phyloP scores from a whole-genome alignment of 1,140 invertebrate species.

The Drosophila nigrodunni region DNA sequence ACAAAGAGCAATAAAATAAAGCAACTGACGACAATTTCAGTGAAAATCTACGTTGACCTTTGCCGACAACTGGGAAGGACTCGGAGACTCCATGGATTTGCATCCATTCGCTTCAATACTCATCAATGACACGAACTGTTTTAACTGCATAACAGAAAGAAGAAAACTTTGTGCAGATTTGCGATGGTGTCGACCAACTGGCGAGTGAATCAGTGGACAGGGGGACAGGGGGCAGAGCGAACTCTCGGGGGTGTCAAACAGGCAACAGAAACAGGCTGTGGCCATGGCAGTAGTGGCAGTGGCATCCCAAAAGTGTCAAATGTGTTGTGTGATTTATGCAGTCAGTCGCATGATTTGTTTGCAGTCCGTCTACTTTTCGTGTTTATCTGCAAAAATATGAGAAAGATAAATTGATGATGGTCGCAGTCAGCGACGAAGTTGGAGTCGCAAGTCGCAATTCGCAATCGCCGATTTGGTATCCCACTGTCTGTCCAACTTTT shows the following conservation, averaged over 20 bases:
- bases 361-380: conserved; percentile 81
- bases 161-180: conserved; percentile 55
- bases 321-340: conserved; percentile 82
- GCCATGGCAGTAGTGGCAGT: conserved; percentile 66
- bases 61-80: conserved; percentile 24
- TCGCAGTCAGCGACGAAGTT: conserved; percentile 8
- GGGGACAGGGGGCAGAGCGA: background rate
- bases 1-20: conserved; percentile 23
- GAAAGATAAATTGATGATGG: conserved; percentile 78
- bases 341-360: conserved; percentile 83
- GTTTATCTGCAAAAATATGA: conserved; percentile 83
- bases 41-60: conserved; percentile 60
- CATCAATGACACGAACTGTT: conserved; percentile 61
- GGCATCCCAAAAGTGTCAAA: conserved; percentile 83
- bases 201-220: background rate
- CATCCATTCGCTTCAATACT: conserved; percentile 48
- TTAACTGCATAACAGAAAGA: conserved; percentile 28
- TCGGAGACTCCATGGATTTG: background rate
- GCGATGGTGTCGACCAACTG: conserved; percentile 25
- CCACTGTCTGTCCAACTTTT: conserved; percentile 5
- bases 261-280: conserved; percentile 14
- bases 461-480: background rate
- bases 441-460: background rate
- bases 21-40: conserved; percentile 29
- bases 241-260: too few relatives aligned